These are phyloP conservation scores for Hymenochirus boettgeri DNA, from an alignment of 2,113 vertebrate genomes.

Conservation along the genomic window DNA sequence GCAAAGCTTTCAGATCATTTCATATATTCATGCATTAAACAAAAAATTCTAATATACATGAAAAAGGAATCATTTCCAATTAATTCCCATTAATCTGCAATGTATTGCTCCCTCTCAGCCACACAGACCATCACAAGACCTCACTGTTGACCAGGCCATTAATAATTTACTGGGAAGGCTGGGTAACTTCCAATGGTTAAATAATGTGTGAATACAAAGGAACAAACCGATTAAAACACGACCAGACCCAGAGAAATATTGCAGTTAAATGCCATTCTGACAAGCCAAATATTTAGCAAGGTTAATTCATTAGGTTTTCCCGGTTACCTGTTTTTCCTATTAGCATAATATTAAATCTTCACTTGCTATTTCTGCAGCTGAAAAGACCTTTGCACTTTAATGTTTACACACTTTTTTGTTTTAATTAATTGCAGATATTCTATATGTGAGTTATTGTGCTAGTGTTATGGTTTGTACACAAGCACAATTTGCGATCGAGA, in stretches of 20 bases:
- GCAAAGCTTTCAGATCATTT: not conserved
- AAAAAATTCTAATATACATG: not conserved
- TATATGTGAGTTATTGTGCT: not conserved
- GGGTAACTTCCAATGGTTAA: slow-evolving; percentile 20
- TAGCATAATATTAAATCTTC: slow-evolving; percentile 16
- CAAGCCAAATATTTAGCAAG: slow-evolving; percentile 32
- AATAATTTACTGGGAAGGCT: slow-evolving; percentile 35
- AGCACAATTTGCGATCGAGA: too few relatives aligned
- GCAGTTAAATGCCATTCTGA: slow-evolving; percentile 29
- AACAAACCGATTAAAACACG: slow-evolving; percentile 29
- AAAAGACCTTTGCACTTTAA: slow-evolving; percentile 4
- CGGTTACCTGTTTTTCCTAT: slow-evolving; percentile 24
- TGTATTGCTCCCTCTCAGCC: slow-evolving; percentile 10
- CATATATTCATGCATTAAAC: not conserved
- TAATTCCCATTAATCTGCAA: not conserved
- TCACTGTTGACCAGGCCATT: slow-evolving; percentile 22
- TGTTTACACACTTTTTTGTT: not conserved
- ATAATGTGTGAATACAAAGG: slow-evolving; percentile 28
- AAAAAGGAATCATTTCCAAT: not conserved
- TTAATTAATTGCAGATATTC: not conserved
- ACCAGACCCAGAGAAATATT: slow-evolving; percentile 22
- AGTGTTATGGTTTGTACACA: too few relatives aligned
- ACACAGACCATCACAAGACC: slow-evolving; percentile 23
- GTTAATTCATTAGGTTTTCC: slow-evolving; percentile 25
- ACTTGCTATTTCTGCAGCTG: slow-evolving; percentile 9